Evolutionary conservation across 2,888 invertebrate species (phyloP).

Genomic region (Pantelozetes paolii): DNA sequence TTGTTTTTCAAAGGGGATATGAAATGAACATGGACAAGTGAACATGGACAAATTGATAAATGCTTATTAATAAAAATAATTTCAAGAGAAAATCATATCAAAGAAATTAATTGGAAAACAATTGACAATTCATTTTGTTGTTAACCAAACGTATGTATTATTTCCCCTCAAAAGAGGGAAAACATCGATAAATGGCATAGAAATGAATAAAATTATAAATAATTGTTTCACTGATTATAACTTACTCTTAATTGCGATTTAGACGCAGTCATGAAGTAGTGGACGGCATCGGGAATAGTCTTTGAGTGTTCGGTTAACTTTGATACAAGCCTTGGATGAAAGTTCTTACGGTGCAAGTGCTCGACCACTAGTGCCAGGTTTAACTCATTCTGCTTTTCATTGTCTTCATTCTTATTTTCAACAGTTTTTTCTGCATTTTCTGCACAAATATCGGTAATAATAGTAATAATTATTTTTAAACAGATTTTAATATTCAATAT

Average conservation of each 20-base stretch:
- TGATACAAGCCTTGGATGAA: constrained; percentile 20
- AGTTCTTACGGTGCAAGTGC: constrained; percentile 28
- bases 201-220: neutral
- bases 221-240: neutral
- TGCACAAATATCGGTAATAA: too few relatives aligned
- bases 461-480: too few relatives aligned
- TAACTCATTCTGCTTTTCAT: neutral
- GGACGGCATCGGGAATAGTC: neutral
- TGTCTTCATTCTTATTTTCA: neutral
- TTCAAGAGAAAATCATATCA: too few relatives aligned
- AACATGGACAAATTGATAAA: too few relatives aligned
- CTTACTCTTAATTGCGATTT: constrained; percentile 27
- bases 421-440: neutral
- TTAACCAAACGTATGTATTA: too few relatives aligned
- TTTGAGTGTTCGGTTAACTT: constrained; percentile 6
- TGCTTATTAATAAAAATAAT: too few relatives aligned
- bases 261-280: neutral
- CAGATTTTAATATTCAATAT: neutral
- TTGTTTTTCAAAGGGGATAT: too few relatives aligned
- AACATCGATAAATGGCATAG: neutral
- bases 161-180: too few relatives aligned
- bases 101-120: too few relatives aligned
- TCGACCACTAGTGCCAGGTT: neutral
- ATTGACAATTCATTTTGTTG: too few relatives aligned
- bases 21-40: too few relatives aligned